These are phyloP conservation scores for Centropus bengalensis DNA, from an alignment of 2,113 vertebrate species.

Conservation along the genomic window DNA sequence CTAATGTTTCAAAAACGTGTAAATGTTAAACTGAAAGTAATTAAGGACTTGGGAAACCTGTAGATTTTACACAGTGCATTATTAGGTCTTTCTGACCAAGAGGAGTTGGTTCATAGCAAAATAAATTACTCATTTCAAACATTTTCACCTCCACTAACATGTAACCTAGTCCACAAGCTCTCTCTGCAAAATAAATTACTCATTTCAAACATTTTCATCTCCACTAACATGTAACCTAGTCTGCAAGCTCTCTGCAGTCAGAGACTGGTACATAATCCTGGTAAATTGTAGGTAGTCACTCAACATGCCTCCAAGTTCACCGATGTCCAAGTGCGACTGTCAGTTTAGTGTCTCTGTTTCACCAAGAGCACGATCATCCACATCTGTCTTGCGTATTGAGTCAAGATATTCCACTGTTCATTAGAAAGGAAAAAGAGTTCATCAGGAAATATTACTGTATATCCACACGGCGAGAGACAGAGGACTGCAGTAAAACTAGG, in stretches of 20 bases:
- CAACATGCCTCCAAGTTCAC: not conserved
- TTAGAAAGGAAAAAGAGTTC: not conserved
- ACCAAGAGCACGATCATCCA: not conserved
- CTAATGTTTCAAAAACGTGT: not conserved
- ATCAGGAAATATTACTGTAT: not conserved
- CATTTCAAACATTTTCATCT: not conserved
- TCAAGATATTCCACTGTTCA: not conserved
- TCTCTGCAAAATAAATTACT: not conserved
- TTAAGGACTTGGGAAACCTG: not conserved
- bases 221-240: not conserved
- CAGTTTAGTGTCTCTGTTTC: not conserved
- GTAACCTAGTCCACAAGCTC: not conserved
- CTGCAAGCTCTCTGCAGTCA: not conserved
- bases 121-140: not conserved
- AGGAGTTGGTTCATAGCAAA: not conserved
- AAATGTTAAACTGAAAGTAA: not conserved
- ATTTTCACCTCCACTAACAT: not conserved
- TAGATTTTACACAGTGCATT: not conserved
- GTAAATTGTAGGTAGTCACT: not conserved
- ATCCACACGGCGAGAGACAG: not conserved
- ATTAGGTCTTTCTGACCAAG: not conserved
- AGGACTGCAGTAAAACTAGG: not conserved
- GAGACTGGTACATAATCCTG: not conserved
- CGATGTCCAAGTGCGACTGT: not conserved
- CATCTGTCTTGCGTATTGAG: not conserved